Base-by-base conservation (phyloP, 2,888 invertebrate species). In the Lypha dubia region DNA sequence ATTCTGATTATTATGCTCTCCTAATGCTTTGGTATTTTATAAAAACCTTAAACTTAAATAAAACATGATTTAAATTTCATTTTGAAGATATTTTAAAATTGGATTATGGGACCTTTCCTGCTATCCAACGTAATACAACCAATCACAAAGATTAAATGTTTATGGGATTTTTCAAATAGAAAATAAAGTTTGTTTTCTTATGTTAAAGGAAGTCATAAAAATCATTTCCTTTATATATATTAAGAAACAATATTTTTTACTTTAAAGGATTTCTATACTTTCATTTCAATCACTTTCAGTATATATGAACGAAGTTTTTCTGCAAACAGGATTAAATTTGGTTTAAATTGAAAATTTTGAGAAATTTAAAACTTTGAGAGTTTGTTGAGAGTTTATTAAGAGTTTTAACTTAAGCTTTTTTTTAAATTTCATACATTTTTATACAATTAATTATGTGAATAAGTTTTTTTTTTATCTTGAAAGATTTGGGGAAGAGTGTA, bases 181-280 rank as follows among this genome's bases (percentile, higher is more conserved):
- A 51, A 51, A 38, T 38, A 79, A 73, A 79, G n/a, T 63, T 73
- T 65, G 24, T 35, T 58, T 49, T 41, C 20, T 41, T 28, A n/a
- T 20, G 51, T 73, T 44, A 17, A 74, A 62, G 67, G 51, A 67
- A 80, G 67, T 60, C 20, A 68, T 67, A 80, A 80, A 68, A 74
- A 44, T 80, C 41, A 71, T 71, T 56, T 46, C 51, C 41, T 68
- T 1, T 56, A 32, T 46, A n/a, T 8, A 9, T 60, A 35, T 2
- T 15, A 41, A 35, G 11, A 35, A 4, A 5, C 28, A 28, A 49
- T 35, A 24, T 6, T 5, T 62, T 79, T 62, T 60, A 8, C 32
- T 32, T 44, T 58, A 75, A 75, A 58, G 17, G 0, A 32, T 35
- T 13, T 56, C 28, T 58, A 20, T 17, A 13, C 5, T 35, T 35